Percentiles rank a stretch among this genome's conserved stretches.
Evolutionary conservation across 2,113 vertebrate genomes (phyloP).

Genomic region (Brachypteracias leptosomus): DNA sequence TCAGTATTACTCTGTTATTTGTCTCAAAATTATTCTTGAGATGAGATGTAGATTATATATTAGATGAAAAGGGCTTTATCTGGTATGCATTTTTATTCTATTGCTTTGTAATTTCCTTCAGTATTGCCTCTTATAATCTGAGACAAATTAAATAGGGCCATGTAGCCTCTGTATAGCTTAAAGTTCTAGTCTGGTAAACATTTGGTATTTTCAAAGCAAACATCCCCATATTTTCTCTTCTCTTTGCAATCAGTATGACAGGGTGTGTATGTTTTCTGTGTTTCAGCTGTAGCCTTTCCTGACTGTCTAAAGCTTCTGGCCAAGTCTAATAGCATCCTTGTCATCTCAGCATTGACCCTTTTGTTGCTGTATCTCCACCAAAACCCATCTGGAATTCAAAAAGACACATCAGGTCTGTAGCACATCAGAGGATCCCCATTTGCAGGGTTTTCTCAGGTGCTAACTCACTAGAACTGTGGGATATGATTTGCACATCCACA

Average conservation of each 20-base stretch:
- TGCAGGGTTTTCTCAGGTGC: not conserved
- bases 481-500: not conserved
- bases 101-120: slow-evolving; percentile 49
- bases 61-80: slow-evolving; percentile 41
- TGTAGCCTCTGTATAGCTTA: not conserved
- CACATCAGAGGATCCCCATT: not conserved
- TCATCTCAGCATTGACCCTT: not conserved
- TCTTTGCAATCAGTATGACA: not conserved
- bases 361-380: not conserved
- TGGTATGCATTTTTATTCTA: slow-evolving; percentile 19
- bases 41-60: slow-evolving; percentile 41
- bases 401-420: not conserved
- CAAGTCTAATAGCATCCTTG: not conserved
- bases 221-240: not conserved
- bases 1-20: slow-evolving; percentile 37
- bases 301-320: not conserved
- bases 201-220: not conserved
- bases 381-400: not conserved
- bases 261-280: not conserved
- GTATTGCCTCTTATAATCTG: not conserved
- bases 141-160: slow-evolving; percentile 19
- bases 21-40: slow-evolving; percentile 34
- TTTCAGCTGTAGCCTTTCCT: not conserved
- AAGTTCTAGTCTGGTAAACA: not conserved
- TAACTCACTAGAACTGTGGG: not conserved